Percentiles rank a stretch among this genome's conserved stretches.
These are phyloP conservation scores for Cylas formicarius DNA, from an alignment of 1,140 invertebrate species.

Conservation along the genomic window DNA sequence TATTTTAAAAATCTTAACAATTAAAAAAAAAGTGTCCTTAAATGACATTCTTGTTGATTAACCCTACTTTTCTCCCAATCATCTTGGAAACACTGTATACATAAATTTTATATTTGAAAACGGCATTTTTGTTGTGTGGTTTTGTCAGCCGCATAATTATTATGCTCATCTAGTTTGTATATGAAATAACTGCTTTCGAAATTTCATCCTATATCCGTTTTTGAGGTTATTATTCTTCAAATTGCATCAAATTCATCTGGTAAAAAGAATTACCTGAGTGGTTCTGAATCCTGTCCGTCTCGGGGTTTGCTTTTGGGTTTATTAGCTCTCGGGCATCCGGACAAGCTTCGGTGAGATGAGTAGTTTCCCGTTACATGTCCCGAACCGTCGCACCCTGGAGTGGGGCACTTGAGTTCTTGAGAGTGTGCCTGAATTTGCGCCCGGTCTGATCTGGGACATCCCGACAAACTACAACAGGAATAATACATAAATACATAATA, in stretches of 20 bases:
- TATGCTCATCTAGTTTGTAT: neutral
- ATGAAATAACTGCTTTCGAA: conserved; percentile 35
- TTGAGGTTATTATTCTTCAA: no score
- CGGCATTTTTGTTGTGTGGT: no score
- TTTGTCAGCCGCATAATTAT: no score
- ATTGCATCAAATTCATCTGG: no score
- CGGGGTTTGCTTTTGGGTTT: conserved; percentile 87
- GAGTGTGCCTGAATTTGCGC: conserved; percentile 68
- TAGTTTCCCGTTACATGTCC: conserved; percentile 85
- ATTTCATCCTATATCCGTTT: no score
- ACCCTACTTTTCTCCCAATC: no score
- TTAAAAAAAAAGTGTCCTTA: no score
- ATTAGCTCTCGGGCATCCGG: conserved; percentile 79
- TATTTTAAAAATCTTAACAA: no score
- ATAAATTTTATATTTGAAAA: no score
- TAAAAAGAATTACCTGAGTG: conserved; percentile 58
- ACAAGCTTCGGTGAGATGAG: conserved; percentile 77
- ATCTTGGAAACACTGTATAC: no score
- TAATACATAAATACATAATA: no score
- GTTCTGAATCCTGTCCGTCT: conserved; percentile 85
- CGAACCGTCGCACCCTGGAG: conserved; percentile 82
- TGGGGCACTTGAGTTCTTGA: conserved; percentile 82
- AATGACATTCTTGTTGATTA: no score
- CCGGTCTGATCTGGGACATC: conserved; percentile 68
- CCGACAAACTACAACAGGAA: conserved; percentile 61